A percentile compares a stretch with the other conserved stretches of the same genome.
Evolutionary conservation across 2,888 invertebrate genomes (phyloP).

Genomic region (Tenthredo scrophulariae): DNA sequence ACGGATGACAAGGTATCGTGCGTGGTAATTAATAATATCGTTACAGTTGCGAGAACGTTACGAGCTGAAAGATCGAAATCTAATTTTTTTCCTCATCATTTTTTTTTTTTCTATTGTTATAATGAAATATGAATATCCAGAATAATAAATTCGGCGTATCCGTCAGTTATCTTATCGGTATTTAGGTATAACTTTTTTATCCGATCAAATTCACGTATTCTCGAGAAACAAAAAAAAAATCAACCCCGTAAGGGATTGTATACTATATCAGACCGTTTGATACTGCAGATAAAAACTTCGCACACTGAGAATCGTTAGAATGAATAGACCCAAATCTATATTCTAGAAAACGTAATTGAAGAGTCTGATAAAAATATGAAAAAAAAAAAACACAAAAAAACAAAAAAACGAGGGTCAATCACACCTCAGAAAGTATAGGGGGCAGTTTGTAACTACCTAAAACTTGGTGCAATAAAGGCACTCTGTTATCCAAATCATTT

Average conservation of each 20-base stretch:
- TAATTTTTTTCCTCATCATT: neutral
- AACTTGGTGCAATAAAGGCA: neutral
- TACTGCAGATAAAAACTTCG: no score
- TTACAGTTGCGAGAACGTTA: neutral
- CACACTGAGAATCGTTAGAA: no score
- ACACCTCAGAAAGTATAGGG: no score
- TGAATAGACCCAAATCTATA: no score
- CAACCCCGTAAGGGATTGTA: no score
- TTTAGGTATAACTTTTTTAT: no score
- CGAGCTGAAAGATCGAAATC: neutral
- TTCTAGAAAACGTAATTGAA: no score
- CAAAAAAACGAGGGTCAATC: no score
- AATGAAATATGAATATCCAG: slow-evolving; percentile 27
- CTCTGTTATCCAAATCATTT: slow-evolving; percentile 21
- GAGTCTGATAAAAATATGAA: no score
- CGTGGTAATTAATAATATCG: slow-evolving; percentile 34
- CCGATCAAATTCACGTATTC: neutral
- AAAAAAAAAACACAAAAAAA: no score
- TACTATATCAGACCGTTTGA: no score
- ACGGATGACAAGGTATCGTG: slow-evolving; percentile 21
- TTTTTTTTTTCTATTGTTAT: neutral
- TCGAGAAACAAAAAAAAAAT: no score
- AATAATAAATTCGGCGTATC: slow-evolving; percentile 18
- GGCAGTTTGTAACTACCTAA: neutral
- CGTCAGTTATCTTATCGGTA: neutral